phyloP scores from a whole-genome alignment of 2,113 vertebrate species.

The Fukomys damarensis region DNA sequence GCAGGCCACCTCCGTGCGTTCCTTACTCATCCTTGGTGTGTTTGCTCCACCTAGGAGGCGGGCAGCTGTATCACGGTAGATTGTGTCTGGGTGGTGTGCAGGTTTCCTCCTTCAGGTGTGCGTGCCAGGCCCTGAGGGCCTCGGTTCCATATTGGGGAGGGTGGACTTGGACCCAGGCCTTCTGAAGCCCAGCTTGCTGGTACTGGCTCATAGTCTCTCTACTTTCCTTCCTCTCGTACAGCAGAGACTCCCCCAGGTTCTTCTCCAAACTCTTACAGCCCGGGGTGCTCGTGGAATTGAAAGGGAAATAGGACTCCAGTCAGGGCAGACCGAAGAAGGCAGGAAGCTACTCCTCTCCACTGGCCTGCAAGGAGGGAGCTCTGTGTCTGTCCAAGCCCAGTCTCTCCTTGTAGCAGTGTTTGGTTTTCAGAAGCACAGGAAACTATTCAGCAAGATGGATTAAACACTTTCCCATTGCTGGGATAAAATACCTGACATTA shows the following conservation, averaged over 20 bases:
- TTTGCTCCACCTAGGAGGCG: conserved; percentile 89
- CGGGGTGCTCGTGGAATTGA: not conserved
- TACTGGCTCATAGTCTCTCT: not conserved
- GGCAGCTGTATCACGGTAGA: conserved; percentile 70
- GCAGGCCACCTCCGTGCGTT: conserved; percentile 90
- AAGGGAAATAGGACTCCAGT: not conserved
- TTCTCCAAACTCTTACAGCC: not conserved
- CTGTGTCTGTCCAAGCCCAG: too few species aligned
- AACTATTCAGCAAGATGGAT: not conserved
- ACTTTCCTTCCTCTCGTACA: not conserved
- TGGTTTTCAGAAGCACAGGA: not conserved
- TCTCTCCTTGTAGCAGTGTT: not conserved
- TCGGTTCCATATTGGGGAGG: not conserved
- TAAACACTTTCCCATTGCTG: not conserved
- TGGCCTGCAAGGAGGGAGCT: not conserved
- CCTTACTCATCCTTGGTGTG: conserved; percentile 89
- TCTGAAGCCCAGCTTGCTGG: not conserved
- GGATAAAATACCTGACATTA: not conserved
- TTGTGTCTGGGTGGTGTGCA: not conserved
- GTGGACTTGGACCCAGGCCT: too few species aligned
- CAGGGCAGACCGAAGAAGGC: not conserved
- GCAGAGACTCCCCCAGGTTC: not conserved
- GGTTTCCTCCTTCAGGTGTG: not conserved
- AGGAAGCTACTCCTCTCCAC: not conserved
- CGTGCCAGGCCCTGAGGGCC: not conserved